Evolutionary conservation across 92 coral and sea anemone genomes (phyloP).

Genomic region (Paramuricea clavata): DNA sequence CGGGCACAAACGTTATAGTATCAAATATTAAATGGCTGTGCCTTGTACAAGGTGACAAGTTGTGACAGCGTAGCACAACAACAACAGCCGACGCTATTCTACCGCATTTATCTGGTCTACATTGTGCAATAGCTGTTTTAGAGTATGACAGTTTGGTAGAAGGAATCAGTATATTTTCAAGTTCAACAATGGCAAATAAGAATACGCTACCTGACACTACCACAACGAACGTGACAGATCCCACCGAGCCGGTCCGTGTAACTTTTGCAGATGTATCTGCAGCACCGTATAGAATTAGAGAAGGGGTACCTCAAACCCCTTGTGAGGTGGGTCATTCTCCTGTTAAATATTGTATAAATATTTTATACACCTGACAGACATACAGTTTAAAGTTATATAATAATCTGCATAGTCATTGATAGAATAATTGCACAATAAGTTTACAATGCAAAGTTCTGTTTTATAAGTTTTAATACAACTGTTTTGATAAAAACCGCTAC

Average conservation of each 20-base stretch:
- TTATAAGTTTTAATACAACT: too few species aligned
- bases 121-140: neutral
- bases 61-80: neutral
- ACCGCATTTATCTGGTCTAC: neutral
- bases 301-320: slow-evolving; percentile 76
- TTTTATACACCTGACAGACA: neutral
- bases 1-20: neutral
- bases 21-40: neutral
- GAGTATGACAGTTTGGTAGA: neutral
- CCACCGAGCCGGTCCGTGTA: slow-evolving; percentile 66
- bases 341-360: neutral
- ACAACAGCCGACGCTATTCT: neutral
- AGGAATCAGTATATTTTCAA: neutral
- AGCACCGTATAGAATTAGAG: slow-evolving; percentile 74
- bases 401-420: too few species aligned
- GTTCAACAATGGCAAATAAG: neutral
- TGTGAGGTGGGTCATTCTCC: slow-evolving; percentile 72
- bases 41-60: neutral
- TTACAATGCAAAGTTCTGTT: too few species aligned
- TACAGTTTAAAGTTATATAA: too few species aligned
- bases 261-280: slow-evolving; percentile 81
- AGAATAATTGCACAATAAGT: too few species aligned
- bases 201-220: neutral
- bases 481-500: too few species aligned
- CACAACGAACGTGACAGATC: slow-evolving; percentile 27